phyloP scores from a whole-genome alignment of 2,113 vertebrate species.

The Hippocampus abdominalis region DNA sequence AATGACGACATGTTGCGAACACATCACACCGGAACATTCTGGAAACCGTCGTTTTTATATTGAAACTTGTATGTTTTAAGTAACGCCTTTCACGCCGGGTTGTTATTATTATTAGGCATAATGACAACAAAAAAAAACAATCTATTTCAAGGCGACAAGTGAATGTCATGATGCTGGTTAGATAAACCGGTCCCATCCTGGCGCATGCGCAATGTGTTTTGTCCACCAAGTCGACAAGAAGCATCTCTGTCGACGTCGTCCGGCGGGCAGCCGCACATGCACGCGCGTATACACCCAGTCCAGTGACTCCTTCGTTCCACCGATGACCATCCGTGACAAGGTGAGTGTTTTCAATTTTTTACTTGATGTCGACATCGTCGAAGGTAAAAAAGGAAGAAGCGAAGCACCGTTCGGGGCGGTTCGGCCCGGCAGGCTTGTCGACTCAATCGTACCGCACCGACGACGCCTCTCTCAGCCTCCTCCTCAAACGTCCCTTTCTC shows the following conservation, averaged over 20 bases:
- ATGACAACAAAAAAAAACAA: background rate
- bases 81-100: background rate
- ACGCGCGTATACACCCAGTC: background rate
- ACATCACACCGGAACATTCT: background rate
- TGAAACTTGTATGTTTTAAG: background rate
- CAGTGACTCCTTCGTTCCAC: background rate
- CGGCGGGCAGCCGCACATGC: background rate
- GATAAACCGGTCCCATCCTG: background rate
- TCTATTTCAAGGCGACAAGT: background rate
- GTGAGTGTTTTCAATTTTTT: background rate
- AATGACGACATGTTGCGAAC: background rate
- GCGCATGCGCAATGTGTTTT: background rate
- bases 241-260: background rate
- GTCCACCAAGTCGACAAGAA: background rate
- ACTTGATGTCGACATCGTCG: background rate
- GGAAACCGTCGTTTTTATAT: background rate
- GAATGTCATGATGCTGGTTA: background rate
- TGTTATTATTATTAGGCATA: background rate
- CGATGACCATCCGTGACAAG: background rate
- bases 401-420: background rate
- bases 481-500: background rate
- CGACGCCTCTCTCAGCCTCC: constrained; percentile 1
- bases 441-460: background rate
- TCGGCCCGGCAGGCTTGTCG: background rate
- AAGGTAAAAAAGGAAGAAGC: background rate